phyloP scores from a whole-genome alignment of 2,888 invertebrate genomes.

The Nesidiocoris tenuis region DNA sequence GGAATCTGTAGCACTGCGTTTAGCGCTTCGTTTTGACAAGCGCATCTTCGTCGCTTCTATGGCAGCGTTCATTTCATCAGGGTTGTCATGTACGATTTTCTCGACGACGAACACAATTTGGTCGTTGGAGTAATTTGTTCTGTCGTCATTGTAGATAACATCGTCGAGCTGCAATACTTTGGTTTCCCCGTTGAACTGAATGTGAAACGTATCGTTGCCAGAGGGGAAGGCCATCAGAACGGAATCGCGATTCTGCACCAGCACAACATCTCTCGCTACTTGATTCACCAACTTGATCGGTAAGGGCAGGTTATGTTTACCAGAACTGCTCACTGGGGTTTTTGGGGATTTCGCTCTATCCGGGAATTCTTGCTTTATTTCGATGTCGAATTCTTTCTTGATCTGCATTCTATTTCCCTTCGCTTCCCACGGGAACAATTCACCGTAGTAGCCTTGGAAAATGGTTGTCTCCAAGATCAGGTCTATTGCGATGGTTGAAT shows the following conservation, averaged over 20 bases:
- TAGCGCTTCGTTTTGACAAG: neutral
- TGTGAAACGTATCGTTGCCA: neutral
- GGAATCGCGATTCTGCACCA: neutral
- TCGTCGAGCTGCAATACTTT: neutral
- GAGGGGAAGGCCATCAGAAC: neutral
- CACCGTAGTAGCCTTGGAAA: neutral
- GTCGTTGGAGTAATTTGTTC: neutral
- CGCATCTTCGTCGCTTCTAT: neutral
- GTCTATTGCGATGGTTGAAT: neutral
- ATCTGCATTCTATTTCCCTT: neutral
- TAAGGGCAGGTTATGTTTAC: neutral
- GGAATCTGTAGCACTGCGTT: neutral
- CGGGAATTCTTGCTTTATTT: neutral
- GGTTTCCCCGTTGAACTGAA: neutral
- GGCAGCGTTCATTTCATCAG: neutral
- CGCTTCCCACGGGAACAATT: neutral
- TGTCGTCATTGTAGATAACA: neutral
- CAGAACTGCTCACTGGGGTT: neutral
- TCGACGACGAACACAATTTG: constrained; percentile 3
- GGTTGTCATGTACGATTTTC: constrained; percentile 1
- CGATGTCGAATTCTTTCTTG: neutral
- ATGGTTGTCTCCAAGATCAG: neutral
- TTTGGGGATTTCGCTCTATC: too few species aligned
- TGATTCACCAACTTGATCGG: neutral
- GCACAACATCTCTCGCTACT: neutral